Evolutionary conservation across 2,113 vertebrate genomes (phyloP).

Genomic region (Riparia riparia): DNA sequence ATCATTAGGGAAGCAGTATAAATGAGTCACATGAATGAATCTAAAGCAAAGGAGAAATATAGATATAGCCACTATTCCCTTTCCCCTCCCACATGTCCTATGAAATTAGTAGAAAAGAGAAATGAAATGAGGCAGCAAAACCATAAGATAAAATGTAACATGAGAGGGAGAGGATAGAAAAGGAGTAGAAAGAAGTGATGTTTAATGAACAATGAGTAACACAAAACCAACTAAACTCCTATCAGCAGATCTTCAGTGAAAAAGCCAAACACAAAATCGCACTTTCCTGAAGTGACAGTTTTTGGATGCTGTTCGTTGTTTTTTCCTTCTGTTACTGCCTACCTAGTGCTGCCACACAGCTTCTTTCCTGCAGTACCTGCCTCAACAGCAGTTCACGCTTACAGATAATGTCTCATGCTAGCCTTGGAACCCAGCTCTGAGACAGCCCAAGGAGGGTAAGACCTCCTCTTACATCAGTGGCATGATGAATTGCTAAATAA

Average conservation of each 20-base stretch:
- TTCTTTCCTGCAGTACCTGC: neutral
- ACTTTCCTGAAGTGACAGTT: neutral
- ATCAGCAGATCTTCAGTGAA: neutral
- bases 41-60: neutral
- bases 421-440: neutral
- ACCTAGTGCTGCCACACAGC: neutral
- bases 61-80: neutral
- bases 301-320: neutral
- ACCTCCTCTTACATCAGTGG: neutral
- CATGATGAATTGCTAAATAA: neutral
- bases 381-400: neutral
- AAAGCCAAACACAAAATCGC: neutral
- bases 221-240: neutral
- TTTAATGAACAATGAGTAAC: neutral
- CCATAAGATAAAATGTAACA: neutral
- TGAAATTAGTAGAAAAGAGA: neutral
- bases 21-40: neutral
- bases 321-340: neutral
- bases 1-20: neutral
- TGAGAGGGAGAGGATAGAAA: neutral
- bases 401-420: rapidly evolving
- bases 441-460: neutral
- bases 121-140: neutral
- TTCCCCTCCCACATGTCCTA: neutral
- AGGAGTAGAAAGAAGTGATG: neutral